These are phyloP conservation scores for Cyclopterus lumpus DNA, from an alignment of 2,797 vertebrate genomes.

Conservation along the genomic window DNA sequence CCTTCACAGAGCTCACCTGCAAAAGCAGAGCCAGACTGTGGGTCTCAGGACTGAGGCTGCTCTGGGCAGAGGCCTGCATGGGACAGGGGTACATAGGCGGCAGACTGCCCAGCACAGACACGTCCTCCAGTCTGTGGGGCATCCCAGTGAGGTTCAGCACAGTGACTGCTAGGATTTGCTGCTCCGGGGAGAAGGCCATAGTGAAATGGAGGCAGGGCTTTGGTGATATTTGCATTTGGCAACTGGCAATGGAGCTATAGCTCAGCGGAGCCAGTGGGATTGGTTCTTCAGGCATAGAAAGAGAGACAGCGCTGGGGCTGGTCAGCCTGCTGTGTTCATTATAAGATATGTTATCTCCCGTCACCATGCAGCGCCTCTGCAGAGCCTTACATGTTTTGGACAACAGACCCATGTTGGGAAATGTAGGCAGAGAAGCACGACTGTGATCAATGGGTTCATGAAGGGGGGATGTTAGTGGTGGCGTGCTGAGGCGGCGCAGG, in stretches of 20 bases:
- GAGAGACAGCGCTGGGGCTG: slow-evolving; percentile 24
- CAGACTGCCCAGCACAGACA: slow-evolving; percentile 79
- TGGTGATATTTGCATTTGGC: slow-evolving; percentile 38
- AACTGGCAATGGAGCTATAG: slow-evolving; percentile 67
- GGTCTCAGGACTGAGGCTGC: slow-evolving; percentile 59
- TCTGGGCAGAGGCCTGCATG: slow-evolving; percentile 53
- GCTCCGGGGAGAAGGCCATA: slow-evolving; percentile 77
- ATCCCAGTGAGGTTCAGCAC: slow-evolving; percentile 75
- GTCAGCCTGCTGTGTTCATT: slow-evolving; percentile 73
- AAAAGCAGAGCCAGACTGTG: slow-evolving; percentile 69
- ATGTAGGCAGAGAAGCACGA: slow-evolving; percentile 73
- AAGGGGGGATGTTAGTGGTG: slow-evolving; percentile 46
- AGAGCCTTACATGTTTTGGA: slow-evolving; percentile 72
- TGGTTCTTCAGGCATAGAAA: slow-evolving; percentile 57
- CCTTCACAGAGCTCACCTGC: slow-evolving; percentile 72
- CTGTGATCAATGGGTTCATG: slow-evolving; percentile 67
- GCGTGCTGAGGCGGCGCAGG: slow-evolving; percentile 72
- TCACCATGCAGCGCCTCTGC: slow-evolving; percentile 78
- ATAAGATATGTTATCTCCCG: slow-evolving; percentile 62
- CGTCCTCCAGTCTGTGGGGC: slow-evolving; percentile 70
- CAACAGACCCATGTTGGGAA: slow-evolving; percentile 75
- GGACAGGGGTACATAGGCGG: slow-evolving; percentile 76
- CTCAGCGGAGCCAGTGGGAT: slow-evolving; percentile 68
- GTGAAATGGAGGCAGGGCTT: slow-evolving; percentile 82
- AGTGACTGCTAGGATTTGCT: slow-evolving; percentile 73